Evolutionary conservation across 1,140 invertebrate species (phyloP).

Genomic region (Leptopilina clavipes): DNA sequence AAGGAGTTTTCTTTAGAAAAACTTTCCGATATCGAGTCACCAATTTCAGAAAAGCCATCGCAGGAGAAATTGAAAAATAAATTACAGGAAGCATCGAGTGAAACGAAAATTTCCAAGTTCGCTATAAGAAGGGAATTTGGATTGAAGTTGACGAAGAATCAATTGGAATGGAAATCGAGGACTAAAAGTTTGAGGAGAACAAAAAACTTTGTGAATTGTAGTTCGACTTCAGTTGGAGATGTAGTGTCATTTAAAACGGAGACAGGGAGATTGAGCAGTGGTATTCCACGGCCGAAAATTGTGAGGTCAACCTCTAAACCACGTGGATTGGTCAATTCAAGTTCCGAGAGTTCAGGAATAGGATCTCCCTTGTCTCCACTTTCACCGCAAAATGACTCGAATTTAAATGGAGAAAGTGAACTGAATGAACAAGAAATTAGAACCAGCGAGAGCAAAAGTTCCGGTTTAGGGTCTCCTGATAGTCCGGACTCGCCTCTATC

Average conservation of each 20-base stretch:
- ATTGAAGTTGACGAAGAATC: constrained; percentile 54
- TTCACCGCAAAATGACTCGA: constrained; percentile 59
- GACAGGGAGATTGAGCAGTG: constrained; percentile 39
- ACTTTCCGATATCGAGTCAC: not conserved
- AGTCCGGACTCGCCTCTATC: constrained; percentile 62
- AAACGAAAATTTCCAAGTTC: constrained; percentile 43
- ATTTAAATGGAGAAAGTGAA: constrained; percentile 12
- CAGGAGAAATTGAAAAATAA: not conserved
- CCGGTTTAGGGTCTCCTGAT: constrained; percentile 61
- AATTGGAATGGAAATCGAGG: constrained; percentile 51
- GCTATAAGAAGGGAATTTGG: constrained; percentile 53
- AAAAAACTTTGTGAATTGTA: constrained; percentile 32
- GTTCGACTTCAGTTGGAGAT: not conserved
- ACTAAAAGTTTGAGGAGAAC: constrained; percentile 37
- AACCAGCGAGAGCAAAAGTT: constrained; percentile 61
- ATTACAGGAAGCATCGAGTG: not conserved
- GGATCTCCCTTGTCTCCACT: constrained; percentile 66
- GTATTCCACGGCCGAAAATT: constrained; percentile 57
- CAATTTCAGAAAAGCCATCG: not conserved
- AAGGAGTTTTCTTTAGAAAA: constrained; percentile 4
- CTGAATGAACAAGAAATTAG: constrained; percentile 41
- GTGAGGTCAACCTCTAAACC: constrained; percentile 35
- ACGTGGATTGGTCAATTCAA: constrained; percentile 60
- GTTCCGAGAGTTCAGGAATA: constrained; percentile 67
- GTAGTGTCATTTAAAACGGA: constrained; percentile 33